Evolutionary conservation across 2,888 invertebrate genomes (phyloP), one percentile per base, ranked within the genome.

Genomic region (Iselma pallidipennis): DNA sequence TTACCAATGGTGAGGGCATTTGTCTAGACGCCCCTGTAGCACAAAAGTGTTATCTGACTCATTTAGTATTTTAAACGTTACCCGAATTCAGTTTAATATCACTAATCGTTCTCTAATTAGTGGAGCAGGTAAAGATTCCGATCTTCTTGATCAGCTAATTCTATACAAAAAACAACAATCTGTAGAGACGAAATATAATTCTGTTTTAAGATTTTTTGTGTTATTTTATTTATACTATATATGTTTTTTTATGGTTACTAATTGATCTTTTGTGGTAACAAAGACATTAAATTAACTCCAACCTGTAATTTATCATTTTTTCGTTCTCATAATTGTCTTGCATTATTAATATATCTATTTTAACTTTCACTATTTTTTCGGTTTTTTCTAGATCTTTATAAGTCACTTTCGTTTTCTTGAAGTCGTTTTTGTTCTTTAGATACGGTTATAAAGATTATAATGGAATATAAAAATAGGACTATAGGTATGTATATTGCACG

Each of bases 81-180:
- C 72, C 75, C 71, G 68, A 71, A 73, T 75, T 74, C 76, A 74
- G 74, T 74, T n/a, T n/a, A 77, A 76, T 75, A 76, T 74, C 73
- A 77, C 77, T 78, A 79, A 79, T 79, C 76, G 76, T 70, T 73
- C 75, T 70, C 77, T 79, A 78, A 78, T 78, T 78, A 77, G 78
- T 69, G 67, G 21, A 23, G 65, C 76, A 78, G 78, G 78, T 78
- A 77, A 67, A 75, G 76, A 78, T 78, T 78, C 78, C 75, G 63
- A 73, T 70, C 74, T 66, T 68, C 69, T 74, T 76, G 74, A 77
- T 77, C 78, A 74, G 74, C 78, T 77, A 78, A 78, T 78, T 78
- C 73, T 3, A 29, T 2, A 29, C 29, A 29, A 29, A 10, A 29
- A 21, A 21, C 10, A 21, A 45, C 19, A 45, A 19, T 21, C 10